Evolutionary conservation across 1,140 invertebrate species (phyloP).

Genomic region (Orchesella cincta): DNA sequence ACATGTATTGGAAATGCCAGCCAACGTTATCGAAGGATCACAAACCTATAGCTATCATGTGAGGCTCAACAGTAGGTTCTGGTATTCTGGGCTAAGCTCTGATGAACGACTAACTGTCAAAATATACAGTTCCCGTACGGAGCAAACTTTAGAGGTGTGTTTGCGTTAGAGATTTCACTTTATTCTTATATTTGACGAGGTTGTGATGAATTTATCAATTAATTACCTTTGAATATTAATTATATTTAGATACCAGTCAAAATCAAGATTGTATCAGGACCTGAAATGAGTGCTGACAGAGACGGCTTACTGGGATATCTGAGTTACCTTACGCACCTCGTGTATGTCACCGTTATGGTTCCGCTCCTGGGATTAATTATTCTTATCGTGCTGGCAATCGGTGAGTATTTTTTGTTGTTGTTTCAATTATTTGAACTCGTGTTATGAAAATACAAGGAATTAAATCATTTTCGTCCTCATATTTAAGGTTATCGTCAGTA

Average conservation of each 20-base stretch:
- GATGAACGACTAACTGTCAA: not conserved
- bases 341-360: not conserved
- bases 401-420: no score
- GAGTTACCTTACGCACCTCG: not conserved
- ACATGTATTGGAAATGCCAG: not conserved
- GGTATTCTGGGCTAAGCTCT: not conserved
- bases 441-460: no score
- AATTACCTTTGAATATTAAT: not conserved
- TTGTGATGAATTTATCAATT: not conserved
- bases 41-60: not conserved
- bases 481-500: not conserved
- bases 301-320: not conserved
- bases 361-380: not conserved
- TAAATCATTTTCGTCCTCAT: not conserved
- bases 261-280: not conserved
- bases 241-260: constrained; percentile 7
- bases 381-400: not conserved
- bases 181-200: not conserved
- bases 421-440: no score
- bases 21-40: not conserved
- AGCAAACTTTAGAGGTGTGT: constrained; percentile 1
- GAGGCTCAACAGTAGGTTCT: not conserved
- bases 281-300: not conserved
- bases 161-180: not conserved
- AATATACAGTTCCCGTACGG: not conserved